Evolutionary conservation across 2,113 vertebrate genomes (phyloP).

Genomic region (Taxidea taxus): DNA sequence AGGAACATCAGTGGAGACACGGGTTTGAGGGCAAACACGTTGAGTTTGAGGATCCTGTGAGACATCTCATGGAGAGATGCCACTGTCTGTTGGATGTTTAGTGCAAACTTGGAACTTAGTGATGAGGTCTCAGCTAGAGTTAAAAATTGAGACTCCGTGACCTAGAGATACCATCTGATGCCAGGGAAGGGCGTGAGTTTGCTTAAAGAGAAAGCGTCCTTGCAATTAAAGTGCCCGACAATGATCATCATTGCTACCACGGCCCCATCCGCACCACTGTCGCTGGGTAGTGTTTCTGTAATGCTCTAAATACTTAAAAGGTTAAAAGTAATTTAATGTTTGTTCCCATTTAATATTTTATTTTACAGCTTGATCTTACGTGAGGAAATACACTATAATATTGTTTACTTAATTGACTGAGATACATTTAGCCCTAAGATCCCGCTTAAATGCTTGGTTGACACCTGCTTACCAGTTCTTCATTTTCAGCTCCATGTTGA

Average conservation of each 20-base stretch:
- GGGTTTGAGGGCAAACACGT: background rate
- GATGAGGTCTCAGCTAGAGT: background rate
- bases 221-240: background rate
- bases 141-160: background rate
- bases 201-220: background rate
- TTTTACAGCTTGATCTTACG: background rate
- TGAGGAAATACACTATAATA: background rate
- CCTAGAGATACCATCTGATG: background rate
- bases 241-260: background rate
- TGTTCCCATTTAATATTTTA: slow-evolving; percentile 6
- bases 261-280: background rate
- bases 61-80: background rate
- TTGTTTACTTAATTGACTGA: background rate
- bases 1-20: background rate
- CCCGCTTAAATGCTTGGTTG: background rate
- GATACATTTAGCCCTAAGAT: background rate
- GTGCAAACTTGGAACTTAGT: background rate
- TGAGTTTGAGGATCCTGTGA: background rate
- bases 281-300: background rate
- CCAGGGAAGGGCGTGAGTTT: background rate
- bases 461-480: background rate
- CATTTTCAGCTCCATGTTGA: slow-evolving; percentile 92
- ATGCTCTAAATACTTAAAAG: background rate
- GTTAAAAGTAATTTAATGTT: background rate
- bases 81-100: background rate